These are phyloP conservation scores for Enteromius anoplus DNA, from an alignment of 2,797 vertebrate species.

Conservation along the genomic window DNA sequence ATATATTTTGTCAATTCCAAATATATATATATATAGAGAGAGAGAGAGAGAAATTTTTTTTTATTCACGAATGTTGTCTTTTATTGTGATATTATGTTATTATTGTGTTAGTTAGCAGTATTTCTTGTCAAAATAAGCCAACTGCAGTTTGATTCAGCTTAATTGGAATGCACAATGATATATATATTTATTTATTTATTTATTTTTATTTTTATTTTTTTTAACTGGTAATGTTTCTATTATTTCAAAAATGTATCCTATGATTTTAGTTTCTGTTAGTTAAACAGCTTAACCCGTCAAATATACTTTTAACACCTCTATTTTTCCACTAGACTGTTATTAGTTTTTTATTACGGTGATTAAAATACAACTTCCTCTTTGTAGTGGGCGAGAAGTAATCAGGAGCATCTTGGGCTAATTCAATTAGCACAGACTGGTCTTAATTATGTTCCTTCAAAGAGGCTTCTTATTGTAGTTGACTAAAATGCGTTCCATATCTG, in stretches of 20 bases:
- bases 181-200: too few species aligned
- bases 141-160: too few species aligned
- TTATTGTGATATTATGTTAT: too few species aligned
- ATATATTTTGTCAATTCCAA: too few species aligned
- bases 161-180: too few species aligned
- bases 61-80: too few species aligned
- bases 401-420: constrained; percentile 58
- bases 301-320: constrained; percentile 20
- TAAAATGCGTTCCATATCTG: constrained; percentile 57
- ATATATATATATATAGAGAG: too few species aligned
- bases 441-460: constrained; percentile 58
- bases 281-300: background rate
- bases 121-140: too few species aligned
- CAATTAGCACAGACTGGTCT: constrained; percentile 49
- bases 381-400: constrained; percentile 56
- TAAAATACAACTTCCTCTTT: constrained; percentile 52
- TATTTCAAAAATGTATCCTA: background rate
- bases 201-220: too few species aligned
- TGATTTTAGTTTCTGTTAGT: background rate
- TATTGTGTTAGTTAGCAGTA: too few species aligned
- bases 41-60: too few species aligned
- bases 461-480: constrained; percentile 37
- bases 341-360: constrained; percentile 44
- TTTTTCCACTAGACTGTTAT: constrained; percentile 39
- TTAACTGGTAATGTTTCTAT: background rate